Evolutionary conservation across 2,113 vertebrate genomes (phyloP).

Genomic region (Nothobranchius kuhntae): DNA sequence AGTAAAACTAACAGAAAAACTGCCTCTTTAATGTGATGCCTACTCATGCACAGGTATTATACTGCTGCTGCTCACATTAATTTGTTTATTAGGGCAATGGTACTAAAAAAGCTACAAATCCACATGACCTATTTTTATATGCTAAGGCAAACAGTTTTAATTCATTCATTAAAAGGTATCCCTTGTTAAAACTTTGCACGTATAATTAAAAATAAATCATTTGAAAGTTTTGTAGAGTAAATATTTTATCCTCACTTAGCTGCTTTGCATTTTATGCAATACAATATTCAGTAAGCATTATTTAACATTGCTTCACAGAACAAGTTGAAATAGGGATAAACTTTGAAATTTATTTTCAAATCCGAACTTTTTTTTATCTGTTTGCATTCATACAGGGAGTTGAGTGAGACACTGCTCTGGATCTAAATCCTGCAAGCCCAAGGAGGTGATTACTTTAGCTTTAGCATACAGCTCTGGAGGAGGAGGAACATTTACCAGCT

Average conservation of each 20-base stretch:
- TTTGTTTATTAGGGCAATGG: constrained; percentile 3
- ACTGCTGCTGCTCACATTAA: constrained; percentile 6
- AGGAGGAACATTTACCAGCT: not conserved
- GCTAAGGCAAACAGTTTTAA: constrained; percentile 16
- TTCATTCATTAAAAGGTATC: constrained; percentile 20
- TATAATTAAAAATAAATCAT: not conserved
- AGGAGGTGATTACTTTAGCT: not conserved
- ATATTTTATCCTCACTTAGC: not conserved
- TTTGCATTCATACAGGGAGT: not conserved
- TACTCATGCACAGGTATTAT: constrained; percentile 13
- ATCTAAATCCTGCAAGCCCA: not conserved
- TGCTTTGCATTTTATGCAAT: not conserved
- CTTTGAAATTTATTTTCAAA: not conserved
- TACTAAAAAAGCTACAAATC: constrained; percentile 17
- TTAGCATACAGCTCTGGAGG: not conserved
- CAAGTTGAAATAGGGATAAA: no score
- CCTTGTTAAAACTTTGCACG: not conserved
- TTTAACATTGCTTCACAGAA: no score
- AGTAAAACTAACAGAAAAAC: constrained; percentile 33
- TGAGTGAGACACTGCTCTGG: not conserved
- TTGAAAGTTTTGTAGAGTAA: not conserved
- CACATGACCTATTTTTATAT: constrained; percentile 18
- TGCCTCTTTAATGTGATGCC: not conserved
- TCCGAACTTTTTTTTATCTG: not conserved
- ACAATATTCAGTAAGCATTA: no score